These are phyloP conservation scores for Ephydatia muelleri DNA, from an alignment of 37 sponge, comb jelly and placozoan genomes.

Conservation along the genomic window DNA sequence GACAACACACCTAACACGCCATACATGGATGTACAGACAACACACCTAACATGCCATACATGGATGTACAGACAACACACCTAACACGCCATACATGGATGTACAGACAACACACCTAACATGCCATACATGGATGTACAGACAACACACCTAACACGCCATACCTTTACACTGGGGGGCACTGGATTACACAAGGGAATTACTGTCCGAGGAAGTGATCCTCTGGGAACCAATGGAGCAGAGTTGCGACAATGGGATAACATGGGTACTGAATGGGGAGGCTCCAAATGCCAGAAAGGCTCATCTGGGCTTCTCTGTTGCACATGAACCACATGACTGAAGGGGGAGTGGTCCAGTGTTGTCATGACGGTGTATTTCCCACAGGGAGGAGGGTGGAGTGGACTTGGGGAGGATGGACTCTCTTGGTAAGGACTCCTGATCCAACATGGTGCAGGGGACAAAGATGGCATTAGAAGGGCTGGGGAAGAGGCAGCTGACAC, in stretches of 20 bases:
- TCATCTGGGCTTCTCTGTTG: constrained; percentile 17
- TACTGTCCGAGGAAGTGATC: background rate
- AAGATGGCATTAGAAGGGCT: background rate
- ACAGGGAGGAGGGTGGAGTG: background rate
- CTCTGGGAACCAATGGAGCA: background rate
- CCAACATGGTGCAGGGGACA: background rate
- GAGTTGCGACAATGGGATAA: background rate
- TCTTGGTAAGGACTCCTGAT: background rate
- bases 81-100: background rate
- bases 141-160: background rate
- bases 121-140: background rate
- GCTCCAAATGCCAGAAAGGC: background rate
- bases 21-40: no score
- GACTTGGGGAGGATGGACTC: background rate
- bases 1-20: background rate
- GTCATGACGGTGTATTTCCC: background rate
- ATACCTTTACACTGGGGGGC: background rate
- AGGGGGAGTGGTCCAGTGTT: constrained; percentile 25
- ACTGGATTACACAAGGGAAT: background rate
- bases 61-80: background rate
- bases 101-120: background rate
- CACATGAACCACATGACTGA: constrained; percentile 26
- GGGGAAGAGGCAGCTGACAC: background rate
- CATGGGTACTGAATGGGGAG: background rate
- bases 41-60: no score